A percentile compares a stretch with the other conserved stretches of the same genome.
Conservation (phyloP, 2,797 vertebrate genomes). For the Darevskia nairensis region DNA sequence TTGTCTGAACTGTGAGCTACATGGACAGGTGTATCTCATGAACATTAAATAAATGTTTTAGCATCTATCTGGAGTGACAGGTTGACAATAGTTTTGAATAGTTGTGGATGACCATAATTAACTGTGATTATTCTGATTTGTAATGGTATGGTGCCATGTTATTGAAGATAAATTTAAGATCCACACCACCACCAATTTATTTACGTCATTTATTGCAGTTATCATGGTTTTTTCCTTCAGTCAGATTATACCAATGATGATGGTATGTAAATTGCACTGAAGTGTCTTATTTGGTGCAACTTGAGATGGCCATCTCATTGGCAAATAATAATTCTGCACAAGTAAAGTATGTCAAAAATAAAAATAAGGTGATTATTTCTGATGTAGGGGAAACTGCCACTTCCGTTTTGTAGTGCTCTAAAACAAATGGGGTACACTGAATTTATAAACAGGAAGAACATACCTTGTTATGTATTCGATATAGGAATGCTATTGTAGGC, state of each 20-base stretch:
- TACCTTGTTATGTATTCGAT: neutral
- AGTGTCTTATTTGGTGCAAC: neutral
- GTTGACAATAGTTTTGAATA: slow-evolving; percentile 7
- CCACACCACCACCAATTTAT: neutral
- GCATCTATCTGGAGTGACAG: slow-evolving; percentile 28
- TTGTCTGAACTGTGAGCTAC: slow-evolving; percentile 60
- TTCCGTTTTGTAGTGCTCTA: neutral
- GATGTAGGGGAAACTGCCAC: neutral
- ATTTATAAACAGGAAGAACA: neutral
- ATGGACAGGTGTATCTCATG: slow-evolving; percentile 57
- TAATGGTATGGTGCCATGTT: neutral
- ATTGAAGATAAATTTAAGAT: neutral
- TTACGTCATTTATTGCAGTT: neutral
- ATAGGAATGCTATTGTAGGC: neutral
- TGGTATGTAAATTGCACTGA: neutral
- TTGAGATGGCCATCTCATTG: neutral
- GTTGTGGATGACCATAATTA: neutral
- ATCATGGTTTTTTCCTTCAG: neutral
- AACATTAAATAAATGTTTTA: slow-evolving; percentile 41
- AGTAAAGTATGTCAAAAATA: neutral
- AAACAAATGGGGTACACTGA: neutral
- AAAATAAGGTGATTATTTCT: neutral
- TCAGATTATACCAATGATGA: neutral
- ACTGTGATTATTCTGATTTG: neutral
- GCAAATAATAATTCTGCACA: neutral